These are phyloP conservation scores for Colostygia pectinataria DNA, from an alignment of 2,888 invertebrate genomes.

Conservation along the genomic window DNA sequence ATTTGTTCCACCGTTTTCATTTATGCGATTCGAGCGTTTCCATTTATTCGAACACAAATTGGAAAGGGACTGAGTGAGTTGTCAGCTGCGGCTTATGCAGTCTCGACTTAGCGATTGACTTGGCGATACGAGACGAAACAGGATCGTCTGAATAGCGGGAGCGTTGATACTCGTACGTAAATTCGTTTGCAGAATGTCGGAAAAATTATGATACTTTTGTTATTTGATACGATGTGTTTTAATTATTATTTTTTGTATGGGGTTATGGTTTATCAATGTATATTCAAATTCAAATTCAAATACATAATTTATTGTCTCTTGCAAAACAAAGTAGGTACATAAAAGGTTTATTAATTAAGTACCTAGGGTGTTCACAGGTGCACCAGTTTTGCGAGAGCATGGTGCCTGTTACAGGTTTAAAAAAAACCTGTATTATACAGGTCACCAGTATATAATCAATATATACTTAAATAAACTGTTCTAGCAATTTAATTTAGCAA, in stretches of 20 bases:
- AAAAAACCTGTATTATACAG: too few relatives aligned
- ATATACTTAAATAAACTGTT: too few relatives aligned
- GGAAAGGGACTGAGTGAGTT: conserved; percentile 77
- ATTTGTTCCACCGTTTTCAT: conserved; percentile 79
- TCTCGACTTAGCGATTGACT: conserved; percentile 58
- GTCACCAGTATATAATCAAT: too few relatives aligned
- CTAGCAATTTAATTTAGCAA: too few relatives aligned
- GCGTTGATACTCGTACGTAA: conserved; percentile 44
- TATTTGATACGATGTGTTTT: conserved; percentile 24
- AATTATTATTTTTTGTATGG: neutral
- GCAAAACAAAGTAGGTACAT: too few relatives aligned
- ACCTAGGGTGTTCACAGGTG: too few relatives aligned
- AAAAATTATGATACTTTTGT: conserved; percentile 34
- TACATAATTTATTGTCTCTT: too few relatives aligned
- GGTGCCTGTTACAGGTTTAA: too few relatives aligned
- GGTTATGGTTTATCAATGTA: too few relatives aligned
- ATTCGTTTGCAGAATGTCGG: conserved; percentile 33
- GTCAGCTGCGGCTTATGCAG: conserved; percentile 78
- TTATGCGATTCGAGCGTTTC: conserved; percentile 75
- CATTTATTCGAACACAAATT: conserved; percentile 79
- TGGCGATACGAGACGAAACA: conserved; percentile 45
- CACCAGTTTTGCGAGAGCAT: too few relatives aligned
- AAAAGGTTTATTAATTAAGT: too few relatives aligned
- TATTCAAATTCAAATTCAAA: too few relatives aligned
- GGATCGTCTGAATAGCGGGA: conserved; percentile 43